These are phyloP conservation scores for Ataeniobius toweri DNA, from an alignment of 2,797 vertebrate species.

Conservation along the genomic window DNA sequence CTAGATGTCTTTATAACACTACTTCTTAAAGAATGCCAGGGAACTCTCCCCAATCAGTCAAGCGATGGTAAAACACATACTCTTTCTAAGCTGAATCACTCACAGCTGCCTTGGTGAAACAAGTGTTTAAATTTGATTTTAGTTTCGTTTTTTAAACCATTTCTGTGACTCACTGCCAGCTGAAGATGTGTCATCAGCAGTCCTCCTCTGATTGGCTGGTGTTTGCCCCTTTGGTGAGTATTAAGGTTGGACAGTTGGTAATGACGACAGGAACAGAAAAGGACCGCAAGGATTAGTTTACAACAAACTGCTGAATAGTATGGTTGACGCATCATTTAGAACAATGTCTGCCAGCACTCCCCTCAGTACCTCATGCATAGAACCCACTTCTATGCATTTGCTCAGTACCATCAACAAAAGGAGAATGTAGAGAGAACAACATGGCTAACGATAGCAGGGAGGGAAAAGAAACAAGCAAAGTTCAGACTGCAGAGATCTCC, in stretches of 20 bases:
- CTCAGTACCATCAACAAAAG: neutral
- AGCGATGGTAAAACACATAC: neutral
- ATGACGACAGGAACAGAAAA: neutral
- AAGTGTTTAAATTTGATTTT: too few relatives aligned
- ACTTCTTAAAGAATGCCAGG: neutral
- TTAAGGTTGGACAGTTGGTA: neutral
- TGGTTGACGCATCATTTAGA: neutral
- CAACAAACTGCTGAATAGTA: neutral
- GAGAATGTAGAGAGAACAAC: neutral
- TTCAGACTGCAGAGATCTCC: neutral
- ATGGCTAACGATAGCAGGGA: constrained; percentile 2
- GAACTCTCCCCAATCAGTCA: neutral
- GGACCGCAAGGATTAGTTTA: neutral
- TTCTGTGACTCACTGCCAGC: too few relatives aligned
- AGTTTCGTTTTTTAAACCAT: neutral
- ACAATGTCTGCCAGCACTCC: neutral
- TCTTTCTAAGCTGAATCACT: neutral
- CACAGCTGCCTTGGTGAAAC: neutral
- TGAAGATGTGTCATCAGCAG: too few relatives aligned
- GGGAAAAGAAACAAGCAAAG: neutral
- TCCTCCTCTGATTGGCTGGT: neutral
- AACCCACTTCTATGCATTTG: neutral
- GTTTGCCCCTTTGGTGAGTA: neutral
- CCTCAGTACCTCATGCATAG: neutral
- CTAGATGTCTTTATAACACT: neutral